These are phyloP conservation scores for Aphelenchoides fujianensis DNA, from an alignment of 1,140 invertebrate species.

Conservation along the genomic window DNA sequence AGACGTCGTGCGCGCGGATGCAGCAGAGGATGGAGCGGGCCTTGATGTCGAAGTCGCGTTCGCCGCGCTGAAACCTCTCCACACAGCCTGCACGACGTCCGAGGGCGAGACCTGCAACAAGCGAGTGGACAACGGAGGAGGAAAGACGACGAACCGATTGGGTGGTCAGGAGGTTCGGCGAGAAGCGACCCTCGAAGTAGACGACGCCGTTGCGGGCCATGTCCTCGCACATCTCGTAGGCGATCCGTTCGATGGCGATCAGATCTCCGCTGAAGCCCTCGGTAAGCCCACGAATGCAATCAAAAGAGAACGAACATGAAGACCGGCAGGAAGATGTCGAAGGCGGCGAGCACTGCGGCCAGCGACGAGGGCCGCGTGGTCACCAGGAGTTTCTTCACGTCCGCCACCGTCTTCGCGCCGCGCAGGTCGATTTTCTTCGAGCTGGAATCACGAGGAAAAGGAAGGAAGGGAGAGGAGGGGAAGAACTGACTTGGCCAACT, in stretches of 20 bases:
- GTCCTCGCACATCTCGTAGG: conserved; percentile 70
- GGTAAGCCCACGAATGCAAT: no score
- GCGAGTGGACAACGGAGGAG: neutral
- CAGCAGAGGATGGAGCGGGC: conserved; percentile 65
- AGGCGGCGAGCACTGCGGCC: conserved; percentile 63
- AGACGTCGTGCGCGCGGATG: conserved; percentile 61
- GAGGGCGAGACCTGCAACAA: conserved; percentile 48
- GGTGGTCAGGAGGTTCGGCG: conserved; percentile 64
- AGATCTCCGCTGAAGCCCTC: conserved; percentile 66
- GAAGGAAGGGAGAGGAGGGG: no score
- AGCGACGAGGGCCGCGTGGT: conserved; percentile 54
- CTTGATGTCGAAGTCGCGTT: conserved; percentile 66
- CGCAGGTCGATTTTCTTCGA: conserved; percentile 53
- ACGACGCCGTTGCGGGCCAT: conserved; percentile 64
- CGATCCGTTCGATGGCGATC: conserved; percentile 67
- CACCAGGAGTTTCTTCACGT: conserved; percentile 54
- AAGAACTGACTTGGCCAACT: conserved; percentile 64
- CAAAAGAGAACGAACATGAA: conserved; percentile 65
- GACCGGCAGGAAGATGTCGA: conserved; percentile 64
- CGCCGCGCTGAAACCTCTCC: conserved; percentile 65
- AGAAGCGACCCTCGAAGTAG: conserved; percentile 68
- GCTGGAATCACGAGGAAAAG: conserved; percentile 26
- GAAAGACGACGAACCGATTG: conserved; percentile 4
- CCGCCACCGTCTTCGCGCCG: conserved; percentile 57
- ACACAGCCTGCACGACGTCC: conserved; percentile 66